Conservation (phyloP, 2,888 invertebrate species). For the Eretmocerus hayati region DNA sequence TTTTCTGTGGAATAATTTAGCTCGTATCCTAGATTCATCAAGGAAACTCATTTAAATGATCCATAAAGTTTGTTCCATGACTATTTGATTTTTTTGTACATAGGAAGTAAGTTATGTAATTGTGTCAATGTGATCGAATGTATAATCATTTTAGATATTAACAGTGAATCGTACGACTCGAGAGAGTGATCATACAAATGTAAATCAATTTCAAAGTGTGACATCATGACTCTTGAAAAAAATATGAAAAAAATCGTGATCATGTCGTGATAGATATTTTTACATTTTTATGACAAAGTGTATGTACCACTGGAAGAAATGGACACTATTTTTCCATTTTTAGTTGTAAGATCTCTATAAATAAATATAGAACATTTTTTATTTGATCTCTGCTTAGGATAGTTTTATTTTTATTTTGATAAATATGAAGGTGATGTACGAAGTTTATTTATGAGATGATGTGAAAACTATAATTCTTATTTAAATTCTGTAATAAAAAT, state of each 20-base stretch:
- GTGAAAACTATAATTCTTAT: constrained; percentile 19
- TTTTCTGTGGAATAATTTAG: too few relatives aligned
- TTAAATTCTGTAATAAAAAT: constrained; percentile 16
- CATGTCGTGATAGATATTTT: constrained; percentile 20
- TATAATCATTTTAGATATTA: constrained; percentile 11
- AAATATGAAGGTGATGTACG: not conserved
- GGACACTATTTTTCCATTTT: constrained; percentile 1
- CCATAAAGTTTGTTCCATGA: constrained; percentile 10
- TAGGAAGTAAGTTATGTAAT: constrained; percentile 14
- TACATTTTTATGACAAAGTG: constrained; percentile 16
- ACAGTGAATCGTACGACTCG: too few relatives aligned
- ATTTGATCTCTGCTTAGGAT: constrained; percentile 18
- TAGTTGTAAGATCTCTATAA: constrained; percentile 11
- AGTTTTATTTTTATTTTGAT: constrained; percentile 20
- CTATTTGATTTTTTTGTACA: constrained; percentile 14
- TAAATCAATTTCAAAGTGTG: too few relatives aligned
- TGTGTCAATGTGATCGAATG: constrained; percentile 13
- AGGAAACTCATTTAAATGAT: too few relatives aligned
- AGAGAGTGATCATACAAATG: too few relatives aligned
- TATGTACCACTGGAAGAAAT: constrained; percentile 10
- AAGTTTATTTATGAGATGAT: constrained; percentile 6
- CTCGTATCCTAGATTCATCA: too few relatives aligned
- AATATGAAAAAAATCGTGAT: constrained; percentile 5
- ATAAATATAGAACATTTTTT: constrained; percentile 7
- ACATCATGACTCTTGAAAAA: too few relatives aligned